Evolutionary conservation across 2,888 invertebrate genomes (phyloP).

Genomic region (Nowickia ferox): DNA sequence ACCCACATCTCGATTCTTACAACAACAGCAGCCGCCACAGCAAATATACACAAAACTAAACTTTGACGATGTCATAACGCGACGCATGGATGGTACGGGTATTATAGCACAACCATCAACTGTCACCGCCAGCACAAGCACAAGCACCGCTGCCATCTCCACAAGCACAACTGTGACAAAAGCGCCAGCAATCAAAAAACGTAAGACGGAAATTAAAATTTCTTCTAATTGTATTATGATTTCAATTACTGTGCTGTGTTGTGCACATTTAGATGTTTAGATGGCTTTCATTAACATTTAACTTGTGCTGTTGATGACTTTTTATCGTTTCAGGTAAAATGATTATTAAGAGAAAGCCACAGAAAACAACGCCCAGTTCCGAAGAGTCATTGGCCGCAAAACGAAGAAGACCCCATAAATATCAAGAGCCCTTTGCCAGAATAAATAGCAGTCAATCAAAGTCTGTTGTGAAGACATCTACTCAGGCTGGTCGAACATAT

Average conservation of each 20-base stretch:
- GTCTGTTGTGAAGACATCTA: conserved; percentile 61
- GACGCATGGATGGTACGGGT: conserved; percentile 72
- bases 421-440: conserved; percentile 79
- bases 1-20: conserved; percentile 54
- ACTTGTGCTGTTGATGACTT: conserved; percentile 7
- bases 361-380: conserved; percentile 76
- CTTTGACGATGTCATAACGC: conserved; percentile 75
- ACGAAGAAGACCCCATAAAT: conserved; percentile 79
- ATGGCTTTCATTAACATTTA: conserved; percentile 40
- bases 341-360: conserved; percentile 75
- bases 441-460: conserved; percentile 72
- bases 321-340: conserved; percentile 74
- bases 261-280: conserved; percentile 16
- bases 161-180: conserved; percentile 50
- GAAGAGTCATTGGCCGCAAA: conserved; percentile 68
- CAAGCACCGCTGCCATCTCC: neutral
- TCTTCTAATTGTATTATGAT: neutral
- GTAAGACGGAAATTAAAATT: conserved; percentile 71
- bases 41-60: conserved; percentile 62
- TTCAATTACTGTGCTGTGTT: conserved; percentile 1
- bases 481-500: conserved; percentile 76
- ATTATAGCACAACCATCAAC: conserved; percentile 31
- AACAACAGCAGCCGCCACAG: conserved; percentile 71
- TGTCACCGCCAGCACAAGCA: conserved; percentile 27
- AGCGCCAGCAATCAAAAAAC: conserved; percentile 53